Evolutionary conservation across 2,888 invertebrate genomes (phyloP).

Genomic region (Mycalesis mineus): DNA sequence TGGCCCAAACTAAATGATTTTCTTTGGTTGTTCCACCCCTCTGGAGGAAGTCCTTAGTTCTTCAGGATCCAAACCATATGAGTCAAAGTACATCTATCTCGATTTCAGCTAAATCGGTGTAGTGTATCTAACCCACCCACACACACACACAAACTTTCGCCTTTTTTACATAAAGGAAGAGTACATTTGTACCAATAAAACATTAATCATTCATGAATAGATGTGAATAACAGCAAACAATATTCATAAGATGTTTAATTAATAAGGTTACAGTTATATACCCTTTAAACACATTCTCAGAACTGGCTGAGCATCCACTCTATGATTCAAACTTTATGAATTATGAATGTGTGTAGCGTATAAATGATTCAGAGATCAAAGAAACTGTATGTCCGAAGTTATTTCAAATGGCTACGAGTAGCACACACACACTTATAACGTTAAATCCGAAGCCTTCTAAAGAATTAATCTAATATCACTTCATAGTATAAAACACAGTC

Average conservation of each 20-base stretch:
- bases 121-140: too few relatives aligned
- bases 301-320: conserved; percentile 1
- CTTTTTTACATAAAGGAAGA: too few relatives aligned
- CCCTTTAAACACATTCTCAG: conserved; percentile 2
- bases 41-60: too few relatives aligned
- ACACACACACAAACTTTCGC: too few relatives aligned
- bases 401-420: background rate
- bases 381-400: conserved; percentile 1
- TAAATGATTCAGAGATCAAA: conserved; percentile 13
- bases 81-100: too few relatives aligned
- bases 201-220: background rate
- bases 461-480: too few relatives aligned
- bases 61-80: too few relatives aligned
- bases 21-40: too few relatives aligned
- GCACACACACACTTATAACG: background rate
- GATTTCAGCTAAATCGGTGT: too few relatives aligned
- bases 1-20: too few relatives aligned
- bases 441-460: background rate
- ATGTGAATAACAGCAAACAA: background rate
- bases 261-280: background rate
- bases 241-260: conserved; percentile 1
- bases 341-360: conserved; percentile 12
- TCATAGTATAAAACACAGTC: too few relatives aligned
- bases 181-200: too few relatives aligned
- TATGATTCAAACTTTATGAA: conserved; percentile 11